These are phyloP conservation scores for Idaea biselata DNA, from an alignment of 2,888 invertebrate genomes.

Conservation along the genomic window DNA sequence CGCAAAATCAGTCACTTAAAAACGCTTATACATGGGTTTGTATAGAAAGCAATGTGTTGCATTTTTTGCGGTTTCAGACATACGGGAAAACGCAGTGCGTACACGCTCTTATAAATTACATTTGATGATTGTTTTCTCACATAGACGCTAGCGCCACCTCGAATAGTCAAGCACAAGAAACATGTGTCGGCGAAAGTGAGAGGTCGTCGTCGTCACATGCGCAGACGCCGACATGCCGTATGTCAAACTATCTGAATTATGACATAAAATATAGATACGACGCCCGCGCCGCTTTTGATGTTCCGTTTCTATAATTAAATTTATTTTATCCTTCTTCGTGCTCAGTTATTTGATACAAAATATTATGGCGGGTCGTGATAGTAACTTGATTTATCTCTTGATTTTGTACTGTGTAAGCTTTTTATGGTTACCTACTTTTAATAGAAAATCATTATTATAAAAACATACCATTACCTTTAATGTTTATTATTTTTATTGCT, in stretches of 20 bases:
- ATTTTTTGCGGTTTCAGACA: no score
- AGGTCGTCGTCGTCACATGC: constrained; percentile 10
- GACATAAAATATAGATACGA: constrained; percentile 10
- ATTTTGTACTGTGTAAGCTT: neutral
- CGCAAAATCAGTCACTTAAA: no score
- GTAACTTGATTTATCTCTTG: neutral
- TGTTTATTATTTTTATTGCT: no score
- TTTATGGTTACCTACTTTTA: no score
- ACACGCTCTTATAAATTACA: no score
- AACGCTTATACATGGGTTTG: no score
- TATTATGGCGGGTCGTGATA: neutral
- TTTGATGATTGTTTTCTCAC: neutral
- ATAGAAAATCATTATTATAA: no score
- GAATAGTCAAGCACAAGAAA: neutral
- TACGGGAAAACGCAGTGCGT: no score
- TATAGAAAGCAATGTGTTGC: no score
- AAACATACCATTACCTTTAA: no score
- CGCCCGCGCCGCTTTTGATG: neutral
- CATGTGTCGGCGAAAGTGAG: constrained; percentile 24
- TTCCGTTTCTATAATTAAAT: neutral
- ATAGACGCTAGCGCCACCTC: neutral
- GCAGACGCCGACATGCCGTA: constrained; percentile 8
- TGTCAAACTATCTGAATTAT: constrained; percentile 17
- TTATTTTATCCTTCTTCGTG: neutral
- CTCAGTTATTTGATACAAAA: neutral